phyloP scores from a whole-genome alignment of 1,140 invertebrate species.

The Bombyx mandarina region DNA sequence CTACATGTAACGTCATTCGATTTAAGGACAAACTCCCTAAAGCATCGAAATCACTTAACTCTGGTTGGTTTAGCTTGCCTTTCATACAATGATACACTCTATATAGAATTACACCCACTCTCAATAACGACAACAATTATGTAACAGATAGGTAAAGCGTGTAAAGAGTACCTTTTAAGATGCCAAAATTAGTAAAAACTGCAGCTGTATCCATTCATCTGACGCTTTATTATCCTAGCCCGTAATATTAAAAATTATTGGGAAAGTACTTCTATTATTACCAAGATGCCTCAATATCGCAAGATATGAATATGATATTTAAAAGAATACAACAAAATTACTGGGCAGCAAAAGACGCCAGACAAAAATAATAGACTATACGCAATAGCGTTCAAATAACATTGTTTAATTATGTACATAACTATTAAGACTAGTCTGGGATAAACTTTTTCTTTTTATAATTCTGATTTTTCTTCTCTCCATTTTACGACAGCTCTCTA shows the following conservation, averaged over 20 bases:
- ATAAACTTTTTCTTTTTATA: neutral
- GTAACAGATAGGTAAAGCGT: too few species aligned
- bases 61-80: too few species aligned
- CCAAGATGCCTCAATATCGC: neutral
- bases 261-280: neutral
- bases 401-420: neutral
- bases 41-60: too few species aligned
- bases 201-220: too few species aligned
- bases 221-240: too few species aligned
- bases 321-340: neutral
- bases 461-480: neutral
- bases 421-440: neutral
- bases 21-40: too few species aligned
- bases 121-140: too few species aligned
- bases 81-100: too few species aligned
- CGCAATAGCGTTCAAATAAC: neutral
- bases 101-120: too few species aligned
- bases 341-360: neutral
- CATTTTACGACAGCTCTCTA: constrained; percentile 18
- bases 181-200: too few species aligned
- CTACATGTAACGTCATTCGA: too few species aligned
- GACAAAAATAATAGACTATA: neutral
- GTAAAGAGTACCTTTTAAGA: too few species aligned
- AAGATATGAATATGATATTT: neutral
- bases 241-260: neutral